Percentiles rank a stretch among this genome's conserved stretches.
Conservation (phyloP, 1,140 invertebrate species). For the Scaptodrosophila lebanonensis region DNA sequence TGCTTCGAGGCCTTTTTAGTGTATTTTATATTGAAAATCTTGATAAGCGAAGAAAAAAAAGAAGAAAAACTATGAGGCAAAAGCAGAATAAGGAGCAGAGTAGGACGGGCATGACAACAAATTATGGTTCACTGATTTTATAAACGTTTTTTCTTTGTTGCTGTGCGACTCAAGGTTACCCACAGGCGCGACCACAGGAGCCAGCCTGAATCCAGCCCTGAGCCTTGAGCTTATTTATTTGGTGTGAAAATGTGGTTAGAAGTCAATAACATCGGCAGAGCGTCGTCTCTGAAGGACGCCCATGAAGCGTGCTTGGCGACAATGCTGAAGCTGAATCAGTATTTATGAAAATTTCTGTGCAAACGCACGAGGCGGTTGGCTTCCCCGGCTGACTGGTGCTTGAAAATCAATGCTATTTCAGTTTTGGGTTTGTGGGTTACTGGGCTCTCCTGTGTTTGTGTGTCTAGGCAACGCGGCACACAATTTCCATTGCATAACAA, state of each 20-base stretch:
- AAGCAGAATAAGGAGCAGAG: conserved; percentile 11
- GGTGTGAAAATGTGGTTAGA: conserved; percentile 71
- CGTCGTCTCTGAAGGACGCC: conserved; percentile 52
- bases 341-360: conserved; percentile 48
- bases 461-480: conserved; percentile 38
- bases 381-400: too few relatives aligned
- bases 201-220: too few relatives aligned
- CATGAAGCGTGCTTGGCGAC: too few relatives aligned
- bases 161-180: conserved; percentile 6
- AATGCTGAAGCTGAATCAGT: too few relatives aligned
- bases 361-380: background rate
- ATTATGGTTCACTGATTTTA: conserved; percentile 58
- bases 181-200: too few relatives aligned
- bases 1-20: conserved; percentile 4
- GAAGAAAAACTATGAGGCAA: background rate
- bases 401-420: background rate
- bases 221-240: conserved; percentile 41
- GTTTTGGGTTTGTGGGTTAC: background rate
- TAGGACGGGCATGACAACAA: conserved; percentile 44
- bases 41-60: conserved; percentile 42
- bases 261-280: conserved; percentile 73
- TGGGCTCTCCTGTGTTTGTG: too few relatives aligned
- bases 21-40: conserved; percentile 30
- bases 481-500: conserved; percentile 72
- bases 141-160: conserved; percentile 33